Conservation (phyloP, 2,888 invertebrate genomes). For the Crocallis elinguaria region DNA sequence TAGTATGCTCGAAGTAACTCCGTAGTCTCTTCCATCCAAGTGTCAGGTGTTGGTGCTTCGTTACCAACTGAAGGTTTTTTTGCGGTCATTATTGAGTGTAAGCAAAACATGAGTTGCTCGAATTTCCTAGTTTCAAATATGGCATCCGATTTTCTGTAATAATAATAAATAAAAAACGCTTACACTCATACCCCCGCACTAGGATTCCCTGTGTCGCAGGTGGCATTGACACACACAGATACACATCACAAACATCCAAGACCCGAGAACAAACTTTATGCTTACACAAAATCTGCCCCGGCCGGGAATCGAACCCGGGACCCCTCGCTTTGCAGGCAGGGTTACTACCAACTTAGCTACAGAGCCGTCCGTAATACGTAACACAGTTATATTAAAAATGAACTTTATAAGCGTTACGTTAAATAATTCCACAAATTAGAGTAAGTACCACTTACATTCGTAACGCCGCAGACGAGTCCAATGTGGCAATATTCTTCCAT, state of each 20-base stretch:
- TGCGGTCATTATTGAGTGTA: constrained; percentile 43
- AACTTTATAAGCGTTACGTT: background rate
- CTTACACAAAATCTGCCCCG: too few relatives aligned
- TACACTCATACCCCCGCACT: too few relatives aligned
- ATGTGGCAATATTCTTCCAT: constrained; percentile 86
- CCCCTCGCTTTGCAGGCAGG: too few relatives aligned
- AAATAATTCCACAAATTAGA: background rate
- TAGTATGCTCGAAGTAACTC: constrained; percentile 38
- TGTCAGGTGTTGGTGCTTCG: background rate
- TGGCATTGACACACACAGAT: too few relatives aligned
- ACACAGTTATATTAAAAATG: background rate
- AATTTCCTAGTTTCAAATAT: constrained; percentile 66
- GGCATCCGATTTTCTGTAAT: constrained; percentile 60
- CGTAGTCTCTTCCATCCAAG: background rate
- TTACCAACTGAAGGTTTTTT: background rate
- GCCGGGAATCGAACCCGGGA: too few relatives aligned
- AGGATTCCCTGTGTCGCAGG: too few relatives aligned
- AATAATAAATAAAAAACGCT: constrained; percentile 36
- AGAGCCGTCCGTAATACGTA: too few relatives aligned
- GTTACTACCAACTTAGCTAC: too few relatives aligned
- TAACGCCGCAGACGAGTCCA: constrained; percentile 73
- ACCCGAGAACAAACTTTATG: too few relatives aligned
- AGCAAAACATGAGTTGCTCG: constrained; percentile 54
- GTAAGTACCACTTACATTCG: constrained; percentile 73
- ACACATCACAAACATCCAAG: too few relatives aligned